Evolutionary conservation across 2,113 vertebrate species (phyloP), one percentile per base, ranked within the genome.

Genomic region (Empidonax traillii): DNA sequence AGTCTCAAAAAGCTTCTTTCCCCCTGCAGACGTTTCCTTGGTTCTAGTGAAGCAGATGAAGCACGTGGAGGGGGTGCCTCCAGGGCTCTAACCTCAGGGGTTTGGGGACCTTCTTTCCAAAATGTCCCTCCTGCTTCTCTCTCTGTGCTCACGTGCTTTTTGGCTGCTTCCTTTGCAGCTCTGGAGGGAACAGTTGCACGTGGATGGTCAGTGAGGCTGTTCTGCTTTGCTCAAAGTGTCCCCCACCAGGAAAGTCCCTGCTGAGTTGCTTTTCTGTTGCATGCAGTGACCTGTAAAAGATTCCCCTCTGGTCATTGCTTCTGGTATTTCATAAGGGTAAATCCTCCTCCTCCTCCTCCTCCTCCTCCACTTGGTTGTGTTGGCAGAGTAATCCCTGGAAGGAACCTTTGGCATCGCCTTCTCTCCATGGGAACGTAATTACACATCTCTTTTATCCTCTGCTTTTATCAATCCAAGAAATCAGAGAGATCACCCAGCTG

Each of bases 401-500:
- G 52, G 62, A 63, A 8, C 16, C 8, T 65, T 55, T 63, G 47
- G 22, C 9, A 2, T 69, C 0, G 0, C 3, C 24, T 43, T 78
- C 39, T 22, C 22, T 14, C 67, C 14, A 4, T 76, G 31, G 46
- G 47, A 28, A 39, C 0, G 3, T 6, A 9, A 14, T 3, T 5
- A 49, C 18, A 51, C 39, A 25, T 11, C 14, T 56, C 5, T 31
- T 49, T 10, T 21, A 10, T 22, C 41, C 20, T 39, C n/a, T 52
- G 53, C 47, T 68, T 59, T 14, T 17, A 31, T 31, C 62, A 28
- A 0, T n/a, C 41, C 22, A 35, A 43, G 47, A 4, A 67, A 24
- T 1, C 12, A 24, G 74, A n/a, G 15, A 0, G 2, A 0, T 47
- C 0, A 0, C 74, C 53, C 43, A 39, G 1, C 47, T 19, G 43